These are phyloP conservation scores for Zaprionus davidi DNA, from an alignment of 1,140 invertebrate genomes.

Conservation along the genomic window DNA sequence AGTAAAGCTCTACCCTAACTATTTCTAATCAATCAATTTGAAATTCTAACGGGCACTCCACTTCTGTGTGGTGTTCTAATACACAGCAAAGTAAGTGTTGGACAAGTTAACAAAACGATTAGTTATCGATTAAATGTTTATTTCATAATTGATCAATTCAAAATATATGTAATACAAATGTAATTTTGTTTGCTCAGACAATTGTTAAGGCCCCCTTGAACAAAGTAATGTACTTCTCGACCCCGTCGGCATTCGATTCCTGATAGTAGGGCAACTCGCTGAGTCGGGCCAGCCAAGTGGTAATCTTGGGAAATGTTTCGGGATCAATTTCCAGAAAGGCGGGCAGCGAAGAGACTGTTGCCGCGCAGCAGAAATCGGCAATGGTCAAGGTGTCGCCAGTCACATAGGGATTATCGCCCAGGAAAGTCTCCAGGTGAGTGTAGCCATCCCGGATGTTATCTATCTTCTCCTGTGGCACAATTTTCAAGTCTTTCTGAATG, in stretches of 20 bases:
- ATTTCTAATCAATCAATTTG: background rate
- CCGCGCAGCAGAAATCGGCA: conserved; percentile 86
- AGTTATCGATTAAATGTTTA: conserved; percentile 26
- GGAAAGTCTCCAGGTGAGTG: conserved; percentile 85
- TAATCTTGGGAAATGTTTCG: conserved; percentile 76
- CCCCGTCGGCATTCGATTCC: conserved; percentile 73
- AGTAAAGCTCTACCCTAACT: background rate
- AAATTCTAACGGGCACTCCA: background rate
- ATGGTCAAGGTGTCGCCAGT: conserved; percentile 86
- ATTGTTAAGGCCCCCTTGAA: conserved; percentile 55
- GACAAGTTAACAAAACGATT: background rate
- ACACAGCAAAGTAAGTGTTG: background rate
- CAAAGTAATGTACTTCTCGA: conserved; percentile 70
- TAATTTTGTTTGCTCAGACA: conserved; percentile 7
- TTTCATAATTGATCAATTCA: background rate
- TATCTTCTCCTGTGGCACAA: conserved; percentile 61
- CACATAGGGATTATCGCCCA: conserved; percentile 85
- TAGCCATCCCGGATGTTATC: conserved; percentile 85
- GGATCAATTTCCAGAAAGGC: conserved; percentile 66
- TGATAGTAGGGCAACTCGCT: conserved; percentile 81
- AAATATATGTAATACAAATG: conserved; percentile 1
- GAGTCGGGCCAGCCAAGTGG: conserved; percentile 72
- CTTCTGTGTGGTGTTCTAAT: background rate
- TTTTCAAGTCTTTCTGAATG: conserved; percentile 45
- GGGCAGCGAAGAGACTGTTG: conserved; percentile 79